Base-by-base conservation (phyloP, 2,113 vertebrate species). In the Platysternon megacephalum region DNA sequence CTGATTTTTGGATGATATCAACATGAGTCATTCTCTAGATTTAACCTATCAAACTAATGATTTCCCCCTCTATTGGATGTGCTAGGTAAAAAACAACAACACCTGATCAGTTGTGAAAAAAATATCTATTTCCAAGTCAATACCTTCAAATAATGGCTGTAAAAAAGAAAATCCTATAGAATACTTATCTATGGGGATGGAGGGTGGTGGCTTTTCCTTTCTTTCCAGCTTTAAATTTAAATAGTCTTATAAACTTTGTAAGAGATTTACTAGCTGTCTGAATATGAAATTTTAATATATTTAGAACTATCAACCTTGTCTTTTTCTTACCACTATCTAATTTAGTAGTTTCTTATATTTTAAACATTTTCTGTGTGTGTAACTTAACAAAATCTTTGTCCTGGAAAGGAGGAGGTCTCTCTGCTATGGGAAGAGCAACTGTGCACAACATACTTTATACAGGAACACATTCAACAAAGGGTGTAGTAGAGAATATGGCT, bases 1-100 rank as follows among this genome's bases (percentile, higher is more conserved):
- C 61, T n/a, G 16, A 68, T 68, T 44, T 76, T 44, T 76, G 72
- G 79, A 49, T 95, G 95, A 93, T 90, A 89, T 94, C 85, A 79
- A 49, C 52, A 72, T 94, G 96, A 97, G 49, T 95, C 91, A 92
- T 32, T 56, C 51, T 82, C 46, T 52, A 82, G 74, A 80, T 32
- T 94, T 95, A 46, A 95, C 72, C 35, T 68, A 19, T 68, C 17
- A n/a, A 68, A 68, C 61, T 68, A 35, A 68, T 10, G 7, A 17
- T n/a, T 32, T 32, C 12, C 35, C 35, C 35, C 16, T 35, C 32
- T 35, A 9, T n/a, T n/a, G 61, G 8, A 68, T 68, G 16, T 68
- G 35, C 61, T 68, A 68, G 61, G 61, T 19, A 68, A 35, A 49
- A 49, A 68, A 68, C 4, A 68, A 65, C 4, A 9, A 65, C n/a